These are phyloP conservation scores for Mustelus asterias DNA, from an alignment of 2,113 vertebrate species.

Conservation along the genomic window DNA sequence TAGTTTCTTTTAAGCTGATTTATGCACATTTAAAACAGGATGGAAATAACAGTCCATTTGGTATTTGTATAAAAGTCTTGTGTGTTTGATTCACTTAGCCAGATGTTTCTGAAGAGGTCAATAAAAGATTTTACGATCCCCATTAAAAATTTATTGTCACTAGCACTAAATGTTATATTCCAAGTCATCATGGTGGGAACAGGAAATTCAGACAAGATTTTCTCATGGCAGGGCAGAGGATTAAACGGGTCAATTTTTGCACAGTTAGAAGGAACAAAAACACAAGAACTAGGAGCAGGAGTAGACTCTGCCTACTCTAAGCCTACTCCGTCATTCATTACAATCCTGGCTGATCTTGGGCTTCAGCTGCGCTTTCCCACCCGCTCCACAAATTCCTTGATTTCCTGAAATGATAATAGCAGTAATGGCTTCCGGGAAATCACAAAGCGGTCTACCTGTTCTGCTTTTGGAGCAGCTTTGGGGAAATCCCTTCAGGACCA, in stretches of 20 bases:
- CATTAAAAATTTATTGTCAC: background rate
- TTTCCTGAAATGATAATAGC: no score
- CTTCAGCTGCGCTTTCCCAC: no score
- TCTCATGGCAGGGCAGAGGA: background rate
- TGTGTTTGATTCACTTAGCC: background rate
- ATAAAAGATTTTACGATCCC: background rate
- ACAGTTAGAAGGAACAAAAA: background rate
- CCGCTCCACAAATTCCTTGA: no score
- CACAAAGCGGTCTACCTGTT: background rate
- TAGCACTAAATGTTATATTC: background rate
- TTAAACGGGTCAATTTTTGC: background rate
- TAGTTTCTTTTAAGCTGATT: background rate
- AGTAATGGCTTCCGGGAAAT: background rate
- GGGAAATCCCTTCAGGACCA: background rate
- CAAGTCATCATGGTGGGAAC: background rate
- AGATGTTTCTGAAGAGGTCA: background rate
- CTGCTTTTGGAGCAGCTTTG: background rate
- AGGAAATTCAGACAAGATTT: background rate
- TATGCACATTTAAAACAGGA: conserved; percentile 1
- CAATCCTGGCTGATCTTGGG: no score
- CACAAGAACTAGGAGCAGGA: no score
- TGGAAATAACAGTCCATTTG: background rate
- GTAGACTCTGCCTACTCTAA: no score
- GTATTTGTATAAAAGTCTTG: background rate
- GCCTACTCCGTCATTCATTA: no score